phyloP scores from a whole-genome alignment of 2,797 vertebrate genomes.

The Sus cebifrons region DNA sequence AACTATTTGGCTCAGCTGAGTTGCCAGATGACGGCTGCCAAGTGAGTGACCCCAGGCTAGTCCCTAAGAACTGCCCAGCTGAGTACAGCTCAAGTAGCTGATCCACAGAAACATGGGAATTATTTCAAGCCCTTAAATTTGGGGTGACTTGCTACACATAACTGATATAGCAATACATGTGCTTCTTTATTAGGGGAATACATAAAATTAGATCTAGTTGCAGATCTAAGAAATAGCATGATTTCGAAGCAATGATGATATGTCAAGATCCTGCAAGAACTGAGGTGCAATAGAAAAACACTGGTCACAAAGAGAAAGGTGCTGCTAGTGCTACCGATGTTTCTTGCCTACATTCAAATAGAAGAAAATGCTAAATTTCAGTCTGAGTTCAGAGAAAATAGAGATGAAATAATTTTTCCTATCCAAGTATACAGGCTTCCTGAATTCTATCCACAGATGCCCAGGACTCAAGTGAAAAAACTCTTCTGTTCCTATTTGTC shows the following conservation, averaged over 20 bases:
- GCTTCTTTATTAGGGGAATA: background rate
- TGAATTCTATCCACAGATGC: background rate
- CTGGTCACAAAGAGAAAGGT: background rate
- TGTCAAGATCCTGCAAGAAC: background rate
- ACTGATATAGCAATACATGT: background rate
- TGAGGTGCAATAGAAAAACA: background rate
- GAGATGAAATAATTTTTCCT: constrained; percentile 10
- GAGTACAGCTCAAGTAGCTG: background rate
- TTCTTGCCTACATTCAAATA: background rate
- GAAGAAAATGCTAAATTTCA: constrained; percentile 1
- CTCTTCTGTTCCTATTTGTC: background rate
- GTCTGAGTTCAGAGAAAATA: constrained; percentile 8
- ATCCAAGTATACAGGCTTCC: background rate
- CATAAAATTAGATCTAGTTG: background rate
- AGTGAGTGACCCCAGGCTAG: background rate
- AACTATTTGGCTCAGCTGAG: background rate
- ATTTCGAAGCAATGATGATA: background rate
- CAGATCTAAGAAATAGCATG: background rate
- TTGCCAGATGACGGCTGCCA: background rate
- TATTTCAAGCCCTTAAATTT: background rate
- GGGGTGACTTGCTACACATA: background rate
- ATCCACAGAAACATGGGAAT: background rate
- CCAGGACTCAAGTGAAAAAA: background rate
- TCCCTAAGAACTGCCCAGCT: background rate
- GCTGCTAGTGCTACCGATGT: background rate